Percentiles rank a stretch among this genome's conserved stretches.
phyloP scores from a whole-genome alignment of 2,113 vertebrate species.

The Coregonus clupeaformis region DNA sequence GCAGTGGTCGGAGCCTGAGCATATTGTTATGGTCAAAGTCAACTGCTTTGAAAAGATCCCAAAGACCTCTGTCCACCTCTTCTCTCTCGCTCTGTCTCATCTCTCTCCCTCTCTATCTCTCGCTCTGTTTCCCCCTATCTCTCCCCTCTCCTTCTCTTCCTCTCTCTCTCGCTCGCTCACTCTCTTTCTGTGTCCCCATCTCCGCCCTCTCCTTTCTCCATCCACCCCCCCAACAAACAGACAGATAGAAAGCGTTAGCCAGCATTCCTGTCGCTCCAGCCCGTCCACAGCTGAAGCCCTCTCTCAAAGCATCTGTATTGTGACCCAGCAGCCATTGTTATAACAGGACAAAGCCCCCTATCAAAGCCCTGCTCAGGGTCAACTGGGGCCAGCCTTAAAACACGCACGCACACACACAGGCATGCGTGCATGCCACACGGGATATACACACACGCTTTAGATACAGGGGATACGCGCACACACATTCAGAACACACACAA shows the following conservation, averaged over 20 bases:
- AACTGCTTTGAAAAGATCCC: not conserved
- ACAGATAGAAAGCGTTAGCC: conserved; percentile 20
- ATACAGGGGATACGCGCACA: too few species aligned
- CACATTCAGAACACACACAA: too few species aligned
- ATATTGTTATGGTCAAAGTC: not conserved
- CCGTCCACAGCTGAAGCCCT: conserved; percentile 26
- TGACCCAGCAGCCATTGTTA: conserved; percentile 56
- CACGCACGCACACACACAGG: not conserved
- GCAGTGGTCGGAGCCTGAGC: not conserved
- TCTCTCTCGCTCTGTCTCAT: not conserved
- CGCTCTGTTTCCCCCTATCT: not conserved
- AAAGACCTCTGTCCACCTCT: not conserved
- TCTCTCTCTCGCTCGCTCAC: too few species aligned
- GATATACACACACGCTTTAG: not conserved
- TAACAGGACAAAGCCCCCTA: conserved; percentile 56
- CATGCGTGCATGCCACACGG: conserved; percentile 6
- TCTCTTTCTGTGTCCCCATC: not conserved
- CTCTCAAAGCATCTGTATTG: conserved; percentile 58
- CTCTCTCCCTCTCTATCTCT: not conserved
- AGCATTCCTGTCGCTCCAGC: conserved; percentile 51
- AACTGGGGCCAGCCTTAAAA: conserved; percentile 24
- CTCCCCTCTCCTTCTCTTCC: not conserved
- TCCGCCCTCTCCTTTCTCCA: not conserved
- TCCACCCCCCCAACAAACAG: conserved; percentile 32
- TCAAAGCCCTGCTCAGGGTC: conserved; percentile 47